phyloP scores from a whole-genome alignment of 2,797 vertebrate genomes.

The Spinus olivaceus region DNA sequence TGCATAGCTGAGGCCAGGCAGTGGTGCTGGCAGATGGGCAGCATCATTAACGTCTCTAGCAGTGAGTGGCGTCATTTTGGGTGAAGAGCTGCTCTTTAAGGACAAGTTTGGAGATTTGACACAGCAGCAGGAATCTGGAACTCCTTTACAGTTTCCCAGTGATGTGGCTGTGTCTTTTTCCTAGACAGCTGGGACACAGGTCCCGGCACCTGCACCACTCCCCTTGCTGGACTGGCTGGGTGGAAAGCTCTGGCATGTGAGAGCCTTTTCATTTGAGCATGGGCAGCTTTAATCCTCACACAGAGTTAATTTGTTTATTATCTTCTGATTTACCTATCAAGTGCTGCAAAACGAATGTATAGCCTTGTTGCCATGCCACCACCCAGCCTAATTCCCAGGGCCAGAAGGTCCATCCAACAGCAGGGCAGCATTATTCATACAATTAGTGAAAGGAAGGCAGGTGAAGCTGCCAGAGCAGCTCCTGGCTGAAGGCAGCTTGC shows the following conservation, averaged over 20 bases:
- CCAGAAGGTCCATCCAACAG: rapidly evolving
- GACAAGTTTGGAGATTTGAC: not conserved
- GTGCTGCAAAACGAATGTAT: not conserved
- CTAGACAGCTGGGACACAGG: rapidly evolving
- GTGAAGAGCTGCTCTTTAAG: not conserved
- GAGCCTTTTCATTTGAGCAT: not conserved
- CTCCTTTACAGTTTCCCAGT: not conserved
- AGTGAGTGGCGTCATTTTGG: rapidly evolving
- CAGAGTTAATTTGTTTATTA: not conserved
- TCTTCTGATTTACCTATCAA: not conserved
- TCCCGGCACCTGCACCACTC: not conserved
- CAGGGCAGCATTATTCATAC: not conserved
- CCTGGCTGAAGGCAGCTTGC: not conserved
- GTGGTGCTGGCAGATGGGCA: not conserved
- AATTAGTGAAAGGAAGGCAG: not conserved
- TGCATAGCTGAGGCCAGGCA: rapidly evolving
- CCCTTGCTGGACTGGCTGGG: rapidly evolving
- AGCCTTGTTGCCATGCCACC: not conserved
- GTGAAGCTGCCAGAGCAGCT: not conserved
- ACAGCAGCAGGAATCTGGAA: not conserved
- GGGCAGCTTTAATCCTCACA: not conserved
- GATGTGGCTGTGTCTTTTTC: not conserved
- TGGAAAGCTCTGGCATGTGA: rapidly evolving
- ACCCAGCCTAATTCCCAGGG: not conserved
- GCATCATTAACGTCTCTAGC: not conserved